Evolutionary conservation across 2,888 invertebrate genomes (phyloP), one percentile per base, ranked within the genome.

Genomic region (Ophion ellenae): DNA sequence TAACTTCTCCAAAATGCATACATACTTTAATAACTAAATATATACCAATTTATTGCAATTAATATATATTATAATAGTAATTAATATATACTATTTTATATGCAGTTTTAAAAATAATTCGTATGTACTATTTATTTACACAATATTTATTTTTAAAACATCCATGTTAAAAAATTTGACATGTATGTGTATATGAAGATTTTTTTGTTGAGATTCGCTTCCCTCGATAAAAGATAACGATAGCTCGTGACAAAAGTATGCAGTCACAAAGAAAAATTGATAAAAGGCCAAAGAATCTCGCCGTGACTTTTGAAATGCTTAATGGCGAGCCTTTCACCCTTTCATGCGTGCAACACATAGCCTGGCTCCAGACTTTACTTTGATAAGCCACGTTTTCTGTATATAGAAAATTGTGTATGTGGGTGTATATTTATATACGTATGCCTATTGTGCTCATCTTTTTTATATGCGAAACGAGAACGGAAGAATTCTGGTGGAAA

Each of bases 321-420:
- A 20, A 66, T 76, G 53, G 53, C 53, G 20, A 36, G 66, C 53
- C 66, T 76, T 57, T 36, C 47, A 63, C 10, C 20, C 17, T 66
- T 66, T 66, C 20, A 53, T 28, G 53, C 28, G 14, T 64, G 47
- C 28, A n/a, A 17, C 40, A 24, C 24, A 73, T 28, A 64, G 47
- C 47, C 32, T 14, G 36, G 63, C 75, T 36, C 28, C 17, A 47
- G 75, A 75, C 63, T 64, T 63, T 14, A 47, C 63, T 75, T 75
- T 66, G 53, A 76, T 76, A 66, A 66, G 24, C 53, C 66, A 40
- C 24, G 20, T 66, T 76, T 66, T 36, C 64, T 53, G 66, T 66
- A 61, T 20, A 61, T 3, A 20, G 6, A 61, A 17, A 53, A 47
- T 66, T 53, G 64, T 64, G 17, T 57, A n/a, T 10, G n/a, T 0